phyloP scores from a whole-genome alignment of 2,797 vertebrate species.

The Alosa sapidissima region DNA sequence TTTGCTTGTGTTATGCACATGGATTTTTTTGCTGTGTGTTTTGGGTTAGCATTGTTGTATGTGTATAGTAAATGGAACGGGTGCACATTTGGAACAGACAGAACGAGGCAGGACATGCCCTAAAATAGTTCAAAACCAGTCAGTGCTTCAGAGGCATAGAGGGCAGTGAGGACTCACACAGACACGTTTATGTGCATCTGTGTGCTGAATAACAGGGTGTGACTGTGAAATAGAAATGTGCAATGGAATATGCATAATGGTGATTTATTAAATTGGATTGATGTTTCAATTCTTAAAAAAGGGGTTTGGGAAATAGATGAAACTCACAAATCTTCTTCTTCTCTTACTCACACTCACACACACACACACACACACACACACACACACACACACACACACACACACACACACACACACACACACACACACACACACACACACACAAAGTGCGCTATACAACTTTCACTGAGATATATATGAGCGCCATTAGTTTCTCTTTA shows the following conservation, averaged over 20 bases:
- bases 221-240: not conserved
- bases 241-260: slow-evolving; percentile 6
- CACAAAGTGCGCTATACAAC: not conserved
- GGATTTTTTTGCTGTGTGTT: not conserved
- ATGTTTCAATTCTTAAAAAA: not conserved
- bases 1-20: not conserved
- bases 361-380: not conserved
- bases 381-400: slow-evolving; percentile 5
- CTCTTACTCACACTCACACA: not conserved
- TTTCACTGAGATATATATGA: not conserved
- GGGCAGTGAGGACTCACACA: not conserved
- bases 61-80: not conserved
- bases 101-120: not conserved
- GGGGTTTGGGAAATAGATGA: slow-evolving; percentile 16
- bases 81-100: not conserved
- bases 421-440: not conserved
- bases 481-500: not conserved
- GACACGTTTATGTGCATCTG: not conserved
- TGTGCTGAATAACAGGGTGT: not conserved
- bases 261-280: not conserved
- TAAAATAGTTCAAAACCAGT: not conserved
- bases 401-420: not conserved
- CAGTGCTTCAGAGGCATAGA: not conserved
- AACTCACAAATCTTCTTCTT: not conserved
- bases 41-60: not conserved